phyloP scores from a whole-genome alignment of 2,113 vertebrate species.

The Microtus richardsoni region DNA sequence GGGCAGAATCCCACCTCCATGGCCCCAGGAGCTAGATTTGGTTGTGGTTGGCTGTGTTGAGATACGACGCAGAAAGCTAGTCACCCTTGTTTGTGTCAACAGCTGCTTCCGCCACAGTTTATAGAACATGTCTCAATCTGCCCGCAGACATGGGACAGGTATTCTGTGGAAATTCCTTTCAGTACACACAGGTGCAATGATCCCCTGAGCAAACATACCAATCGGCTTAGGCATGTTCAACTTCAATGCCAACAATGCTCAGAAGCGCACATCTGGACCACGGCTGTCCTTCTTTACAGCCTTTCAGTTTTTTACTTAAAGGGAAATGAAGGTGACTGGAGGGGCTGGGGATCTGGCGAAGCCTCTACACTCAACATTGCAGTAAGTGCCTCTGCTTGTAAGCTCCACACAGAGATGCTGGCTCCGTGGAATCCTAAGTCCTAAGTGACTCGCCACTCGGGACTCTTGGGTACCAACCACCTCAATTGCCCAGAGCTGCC shows the following conservation, averaged over 20 bases:
- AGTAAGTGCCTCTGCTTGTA: accelerated
- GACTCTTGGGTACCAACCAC: neutral
- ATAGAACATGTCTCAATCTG: slow-evolving; percentile 35
- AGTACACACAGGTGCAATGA: slow-evolving; percentile 83
- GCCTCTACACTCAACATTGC: accelerated
- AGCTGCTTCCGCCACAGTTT: slow-evolving; percentile 42
- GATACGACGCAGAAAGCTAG: neutral
- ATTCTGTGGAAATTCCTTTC: slow-evolving; percentile 78
- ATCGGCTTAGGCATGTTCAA: slow-evolving; percentile 78
- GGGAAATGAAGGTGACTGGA: slow-evolving; percentile 4
- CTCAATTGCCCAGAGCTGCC: neutral
- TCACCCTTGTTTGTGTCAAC: neutral
- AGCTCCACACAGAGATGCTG: accelerated
- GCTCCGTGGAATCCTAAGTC: neutral
- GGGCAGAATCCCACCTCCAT: too few relatives aligned
- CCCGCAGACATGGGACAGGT: slow-evolving; percentile 76
- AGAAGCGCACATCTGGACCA: slow-evolving; percentile 83
- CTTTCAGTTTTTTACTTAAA: neutral
- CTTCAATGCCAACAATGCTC: slow-evolving; percentile 74
- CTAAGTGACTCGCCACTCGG: neutral
- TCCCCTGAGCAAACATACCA: slow-evolving; percentile 81
- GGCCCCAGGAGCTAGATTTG: neutral
- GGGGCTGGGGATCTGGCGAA: neutral
- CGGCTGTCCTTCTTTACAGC: slow-evolving; percentile 17
- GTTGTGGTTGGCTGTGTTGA: neutral